Evolutionary conservation across 1,140 invertebrate species (phyloP), one percentile per base, ranked within the genome.

Genomic region (Drosophila melanica): DNA sequence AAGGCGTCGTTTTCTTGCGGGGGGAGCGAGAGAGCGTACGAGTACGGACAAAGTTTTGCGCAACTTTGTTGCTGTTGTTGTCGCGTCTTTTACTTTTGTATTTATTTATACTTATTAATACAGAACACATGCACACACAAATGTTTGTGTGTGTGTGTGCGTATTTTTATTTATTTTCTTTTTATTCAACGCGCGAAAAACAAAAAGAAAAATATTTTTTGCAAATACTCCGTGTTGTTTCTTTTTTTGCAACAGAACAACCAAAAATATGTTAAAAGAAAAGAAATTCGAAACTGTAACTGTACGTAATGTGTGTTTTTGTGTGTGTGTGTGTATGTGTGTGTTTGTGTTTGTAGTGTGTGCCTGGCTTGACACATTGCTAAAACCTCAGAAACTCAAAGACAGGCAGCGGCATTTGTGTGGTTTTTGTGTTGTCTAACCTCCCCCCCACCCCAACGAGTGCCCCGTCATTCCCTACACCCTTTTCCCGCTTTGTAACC

Each of bases 101-200:
- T 68, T 78, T 82, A 87, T 86, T 79, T 82, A 78, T 82, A 60
- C 42, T 47, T 47, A 87, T 76, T 82, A 82, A 86, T 86, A 85
- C 79, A 53, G 64, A 59, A 51, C 53, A 47, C 63, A 67, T 45
- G 47, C 37, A 44, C 65, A 44, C 65, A 48, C 18, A 33, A 16
- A 39, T 42, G 30, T 27, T 7, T 20, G 66, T 65, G 51, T 67
- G 64, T 76, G 79, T 33, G 41, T 67, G 63, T 51, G 64, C 18
- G 73, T 62, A 58, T 53, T 72, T 79, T 79, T 86, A 87, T 87
- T 87, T 87, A 87, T 87, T 87, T 86, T 76, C 70, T 50, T 79
- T 86, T 87, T 86, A 75, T 58, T 45, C 41, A 86, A 86, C 66
- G 70, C 75, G 47, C 75, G 62, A 71, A 51, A 51, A 30, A 41